A percentile compares a stretch with the other conserved stretches of the same genome.
Evolutionary conservation across 2,797 vertebrate genomes (phyloP).

Genomic region (Schizopygopsis malacanthus): DNA sequence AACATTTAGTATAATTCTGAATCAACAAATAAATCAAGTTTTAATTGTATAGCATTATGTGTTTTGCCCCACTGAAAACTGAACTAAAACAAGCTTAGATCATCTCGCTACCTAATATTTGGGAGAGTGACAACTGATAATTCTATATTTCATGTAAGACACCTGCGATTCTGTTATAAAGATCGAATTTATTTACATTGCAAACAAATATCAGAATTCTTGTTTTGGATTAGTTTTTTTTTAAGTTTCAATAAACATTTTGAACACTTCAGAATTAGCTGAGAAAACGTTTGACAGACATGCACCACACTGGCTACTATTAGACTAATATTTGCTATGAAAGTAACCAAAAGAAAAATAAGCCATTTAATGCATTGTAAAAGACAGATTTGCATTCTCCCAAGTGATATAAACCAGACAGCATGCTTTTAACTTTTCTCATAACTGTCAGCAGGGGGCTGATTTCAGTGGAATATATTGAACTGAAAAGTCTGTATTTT

Average conservation of each 20-base stretch:
- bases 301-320: not conserved
- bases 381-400: not conserved
- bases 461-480: conserved; percentile 34
- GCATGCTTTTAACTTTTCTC: conserved; percentile 21
- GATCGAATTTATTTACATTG: not conserved
- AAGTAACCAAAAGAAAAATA: not conserved
- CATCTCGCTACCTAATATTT: not conserved
- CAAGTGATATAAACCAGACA: conserved; percentile 1
- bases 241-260: not conserved
- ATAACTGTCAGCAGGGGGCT: conserved; percentile 10
- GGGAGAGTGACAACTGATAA: not conserved
- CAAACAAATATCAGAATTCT: too few species aligned
- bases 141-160: not conserved
- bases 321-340: not conserved
- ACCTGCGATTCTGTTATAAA: not conserved
- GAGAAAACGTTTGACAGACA: not conserved
- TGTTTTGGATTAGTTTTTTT: too few species aligned
- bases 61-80: not conserved
- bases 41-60: not conserved
- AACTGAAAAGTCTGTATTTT: not conserved
- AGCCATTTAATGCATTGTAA: not conserved
- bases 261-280: not conserved
- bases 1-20: not conserved
- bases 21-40: not conserved
- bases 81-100: not conserved